Conservation (phyloP, 2,113 vertebrate species). For the Motacilla tschutschensis region DNA sequence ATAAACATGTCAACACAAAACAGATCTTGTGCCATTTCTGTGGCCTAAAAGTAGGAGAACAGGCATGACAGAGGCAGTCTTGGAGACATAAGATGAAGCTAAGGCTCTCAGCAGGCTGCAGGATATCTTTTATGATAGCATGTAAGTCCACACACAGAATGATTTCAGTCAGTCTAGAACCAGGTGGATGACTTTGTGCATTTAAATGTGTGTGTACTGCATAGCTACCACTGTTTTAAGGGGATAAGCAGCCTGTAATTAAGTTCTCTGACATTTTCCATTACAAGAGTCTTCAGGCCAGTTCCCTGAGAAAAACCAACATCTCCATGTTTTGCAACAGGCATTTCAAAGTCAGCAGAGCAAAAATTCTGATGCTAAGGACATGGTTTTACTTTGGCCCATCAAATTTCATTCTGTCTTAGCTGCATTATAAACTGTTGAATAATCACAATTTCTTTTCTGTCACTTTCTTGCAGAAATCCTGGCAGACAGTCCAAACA, state of each 20-base stretch:
- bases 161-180: neutral
- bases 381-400: slow-evolving; percentile 1
- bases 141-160: neutral
- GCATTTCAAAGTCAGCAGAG: slow-evolving; percentile 10
- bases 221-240: neutral
- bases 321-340: slow-evolving; percentile 9
- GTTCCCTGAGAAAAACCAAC: neutral
- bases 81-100: neutral
- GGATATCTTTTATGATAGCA: neutral
- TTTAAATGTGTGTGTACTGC: neutral
- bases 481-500: neutral
- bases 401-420: slow-evolving; percentile 22
- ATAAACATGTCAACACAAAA: neutral
- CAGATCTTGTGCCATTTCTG: neutral
- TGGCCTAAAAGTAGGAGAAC: neutral
- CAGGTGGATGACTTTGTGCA: neutral
- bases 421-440: slow-evolving; percentile 19
- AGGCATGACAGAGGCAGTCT: neutral
- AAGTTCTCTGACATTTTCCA: neutral
- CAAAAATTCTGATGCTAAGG: neutral
- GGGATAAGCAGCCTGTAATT: neutral
- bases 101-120: neutral
- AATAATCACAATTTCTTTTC: slow-evolving; percentile 25
- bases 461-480: slow-evolving; percentile 27
- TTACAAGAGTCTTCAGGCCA: neutral